phyloP scores from a whole-genome alignment of 1,140 invertebrate species.

The Bradysia coprophila region DNA sequence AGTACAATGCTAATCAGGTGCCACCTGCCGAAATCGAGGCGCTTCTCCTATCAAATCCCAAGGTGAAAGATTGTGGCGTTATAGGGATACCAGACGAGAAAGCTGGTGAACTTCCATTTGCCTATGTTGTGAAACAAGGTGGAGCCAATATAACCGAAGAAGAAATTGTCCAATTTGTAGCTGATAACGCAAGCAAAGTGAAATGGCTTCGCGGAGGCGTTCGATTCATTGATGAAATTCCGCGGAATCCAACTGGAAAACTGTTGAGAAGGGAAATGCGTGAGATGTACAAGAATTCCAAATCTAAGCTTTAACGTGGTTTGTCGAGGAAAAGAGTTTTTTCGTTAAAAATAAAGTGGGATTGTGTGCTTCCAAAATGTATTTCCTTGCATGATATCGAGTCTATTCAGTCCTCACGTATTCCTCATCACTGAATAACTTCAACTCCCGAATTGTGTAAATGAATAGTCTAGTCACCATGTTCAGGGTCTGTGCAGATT shows the following conservation, averaged over 20 bases:
- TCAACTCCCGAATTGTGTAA: too few species aligned
- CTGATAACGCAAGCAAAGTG: constrained; percentile 9
- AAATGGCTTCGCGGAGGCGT: constrained; percentile 39
- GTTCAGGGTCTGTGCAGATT: too few species aligned
- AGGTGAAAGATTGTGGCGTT: constrained; percentile 42
- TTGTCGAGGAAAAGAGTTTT: too few species aligned
- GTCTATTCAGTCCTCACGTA: too few species aligned
- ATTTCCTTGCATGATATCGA: too few species aligned
- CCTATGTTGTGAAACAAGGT: constrained; percentile 32
- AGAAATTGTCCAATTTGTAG: constrained; percentile 27
- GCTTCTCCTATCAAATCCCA: constrained; percentile 40
- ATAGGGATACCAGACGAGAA: constrained; percentile 38
- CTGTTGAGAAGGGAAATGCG: constrained; percentile 38
- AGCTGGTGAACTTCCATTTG: constrained; percentile 42
- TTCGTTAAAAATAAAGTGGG: too few species aligned
- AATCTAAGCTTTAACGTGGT: too few species aligned
- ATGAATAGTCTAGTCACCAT: too few species aligned
- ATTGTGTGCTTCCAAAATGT: too few species aligned
- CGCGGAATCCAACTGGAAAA: constrained; percentile 44
- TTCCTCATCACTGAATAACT: too few species aligned
- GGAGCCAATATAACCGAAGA: constrained; percentile 18
- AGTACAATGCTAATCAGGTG: constrained; percentile 27
- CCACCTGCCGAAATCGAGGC: constrained; percentile 45
- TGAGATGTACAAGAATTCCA: constrained; percentile 2
- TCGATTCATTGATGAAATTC: constrained; percentile 39